Conservation (phyloP, 2,113 vertebrate species). For the Pseudorhombus dupliciocellatus region DNA sequence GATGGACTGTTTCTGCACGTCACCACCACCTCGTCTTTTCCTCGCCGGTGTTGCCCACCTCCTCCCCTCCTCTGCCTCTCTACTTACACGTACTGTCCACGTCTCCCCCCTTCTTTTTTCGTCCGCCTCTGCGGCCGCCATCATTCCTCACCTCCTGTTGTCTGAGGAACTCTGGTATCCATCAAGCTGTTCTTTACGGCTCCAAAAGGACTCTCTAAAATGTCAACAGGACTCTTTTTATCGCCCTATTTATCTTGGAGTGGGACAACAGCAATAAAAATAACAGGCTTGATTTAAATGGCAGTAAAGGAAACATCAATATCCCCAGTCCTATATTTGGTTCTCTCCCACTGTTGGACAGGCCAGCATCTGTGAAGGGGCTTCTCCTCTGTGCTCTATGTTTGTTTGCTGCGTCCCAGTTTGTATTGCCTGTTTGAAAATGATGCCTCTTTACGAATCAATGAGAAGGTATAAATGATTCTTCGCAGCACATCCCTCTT, state of each 20-base stretch:
- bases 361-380: background rate
- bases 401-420: constrained; percentile 26
- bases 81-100: background rate
- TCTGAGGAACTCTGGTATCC: constrained; percentile 56
- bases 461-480: constrained; percentile 23
- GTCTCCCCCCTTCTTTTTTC: background rate
- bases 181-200: constrained; percentile 72
- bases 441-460: constrained; percentile 44
- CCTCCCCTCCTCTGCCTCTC: constrained; percentile 2
- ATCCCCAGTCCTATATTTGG: constrained; percentile 41
- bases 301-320: constrained; percentile 68
- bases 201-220: constrained; percentile 75
- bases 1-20: constrained; percentile 26
- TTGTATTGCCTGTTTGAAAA: constrained; percentile 39
- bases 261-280: constrained; percentile 68
- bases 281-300: constrained; percentile 72
- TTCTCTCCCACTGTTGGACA: constrained; percentile 31
- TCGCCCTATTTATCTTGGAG: constrained; percentile 64
- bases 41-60: background rate
- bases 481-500: constrained; percentile 15
- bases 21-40: background rate
- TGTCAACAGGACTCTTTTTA: constrained; percentile 73
- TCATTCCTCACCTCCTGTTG: constrained; percentile 56
- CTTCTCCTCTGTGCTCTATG: constrained; percentile 15
- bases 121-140: constrained; percentile 30